These are phyloP conservation scores for Rhizoglyphus robini DNA, from an alignment of 1,140 invertebrate genomes.

Conservation along the genomic window DNA sequence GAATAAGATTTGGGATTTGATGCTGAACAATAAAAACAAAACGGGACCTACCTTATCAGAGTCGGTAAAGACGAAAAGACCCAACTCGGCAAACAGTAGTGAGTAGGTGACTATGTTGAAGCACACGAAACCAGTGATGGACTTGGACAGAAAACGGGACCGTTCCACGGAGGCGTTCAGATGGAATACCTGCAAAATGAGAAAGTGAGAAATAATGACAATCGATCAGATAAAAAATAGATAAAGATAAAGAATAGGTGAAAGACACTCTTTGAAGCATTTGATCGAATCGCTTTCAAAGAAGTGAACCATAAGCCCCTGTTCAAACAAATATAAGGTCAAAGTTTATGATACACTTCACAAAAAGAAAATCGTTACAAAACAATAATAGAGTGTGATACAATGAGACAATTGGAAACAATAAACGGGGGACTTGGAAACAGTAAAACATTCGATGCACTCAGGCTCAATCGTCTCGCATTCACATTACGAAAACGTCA, in stretches of 20 bases:
- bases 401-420: too few relatives aligned
- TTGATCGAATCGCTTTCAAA: too few relatives aligned
- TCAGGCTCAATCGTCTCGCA: too few relatives aligned
- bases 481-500: too few relatives aligned
- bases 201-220: slow-evolving; percentile 18
- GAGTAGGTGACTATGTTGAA: slow-evolving; percentile 82
- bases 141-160: slow-evolving; percentile 72
- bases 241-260: neutral
- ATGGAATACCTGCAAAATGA: slow-evolving; percentile 62
- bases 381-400: too few relatives aligned
- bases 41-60: slow-evolving; percentile 43
- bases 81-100: slow-evolving; percentile 62
- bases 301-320: too few relatives aligned
- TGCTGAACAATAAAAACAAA: neutral
- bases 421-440: too few relatives aligned
- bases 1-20: neutral
- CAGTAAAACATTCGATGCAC: too few relatives aligned
- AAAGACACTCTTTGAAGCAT: too few relatives aligned
- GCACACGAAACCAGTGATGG: slow-evolving; percentile 73
- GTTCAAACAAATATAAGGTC: too few relatives aligned
- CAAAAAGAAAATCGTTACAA: too few relatives aligned
- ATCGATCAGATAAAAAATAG: neutral
- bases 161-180: slow-evolving; percentile 71
- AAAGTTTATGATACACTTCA: too few relatives aligned
- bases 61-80: slow-evolving; percentile 48